These are phyloP conservation scores for Luehdorfia chinensis DNA, from an alignment of 1,140 invertebrate genomes.

Conservation along the genomic window DNA sequence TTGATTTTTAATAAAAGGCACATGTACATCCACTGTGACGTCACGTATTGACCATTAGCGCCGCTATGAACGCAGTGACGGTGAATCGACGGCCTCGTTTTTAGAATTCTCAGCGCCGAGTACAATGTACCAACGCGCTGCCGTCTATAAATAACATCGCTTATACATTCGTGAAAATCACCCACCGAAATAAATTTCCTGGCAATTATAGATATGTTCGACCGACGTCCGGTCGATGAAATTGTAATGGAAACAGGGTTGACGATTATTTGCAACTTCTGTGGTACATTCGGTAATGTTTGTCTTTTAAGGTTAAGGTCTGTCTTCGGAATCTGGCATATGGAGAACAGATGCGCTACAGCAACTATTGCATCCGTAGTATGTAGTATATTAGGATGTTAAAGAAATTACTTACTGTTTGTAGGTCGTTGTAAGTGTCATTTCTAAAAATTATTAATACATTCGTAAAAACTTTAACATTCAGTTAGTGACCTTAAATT, in stretches of 20 bases:
- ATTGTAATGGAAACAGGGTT: conserved; percentile 23
- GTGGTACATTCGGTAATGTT: background rate
- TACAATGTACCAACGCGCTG: conserved; percentile 33
- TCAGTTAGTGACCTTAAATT: no score
- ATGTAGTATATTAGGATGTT: no score
- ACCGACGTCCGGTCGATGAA: conserved; percentile 35
- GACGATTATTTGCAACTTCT: background rate
- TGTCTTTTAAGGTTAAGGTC: no score
- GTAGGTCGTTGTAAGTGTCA: no score
- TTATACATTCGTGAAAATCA: conserved; percentile 35
- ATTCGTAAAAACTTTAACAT: no score
- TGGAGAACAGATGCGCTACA: no score
- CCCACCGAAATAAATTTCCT: conserved; percentile 37
- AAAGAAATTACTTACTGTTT: no score
- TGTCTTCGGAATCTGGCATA: no score
- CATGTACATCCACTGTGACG: background rate
- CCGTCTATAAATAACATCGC: conserved; percentile 38
- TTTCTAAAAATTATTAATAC: no score
- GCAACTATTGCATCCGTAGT: no score
- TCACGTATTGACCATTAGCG: conserved; percentile 4
- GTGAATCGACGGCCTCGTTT: conserved; percentile 39
- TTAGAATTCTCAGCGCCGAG: conserved; percentile 27
- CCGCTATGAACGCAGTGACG: conserved; percentile 16
- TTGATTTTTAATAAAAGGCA: no score
- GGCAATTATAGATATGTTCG: conserved; percentile 21